phyloP scores from a whole-genome alignment of 2,113 vertebrate species.

The Caranx melampygus region DNA sequence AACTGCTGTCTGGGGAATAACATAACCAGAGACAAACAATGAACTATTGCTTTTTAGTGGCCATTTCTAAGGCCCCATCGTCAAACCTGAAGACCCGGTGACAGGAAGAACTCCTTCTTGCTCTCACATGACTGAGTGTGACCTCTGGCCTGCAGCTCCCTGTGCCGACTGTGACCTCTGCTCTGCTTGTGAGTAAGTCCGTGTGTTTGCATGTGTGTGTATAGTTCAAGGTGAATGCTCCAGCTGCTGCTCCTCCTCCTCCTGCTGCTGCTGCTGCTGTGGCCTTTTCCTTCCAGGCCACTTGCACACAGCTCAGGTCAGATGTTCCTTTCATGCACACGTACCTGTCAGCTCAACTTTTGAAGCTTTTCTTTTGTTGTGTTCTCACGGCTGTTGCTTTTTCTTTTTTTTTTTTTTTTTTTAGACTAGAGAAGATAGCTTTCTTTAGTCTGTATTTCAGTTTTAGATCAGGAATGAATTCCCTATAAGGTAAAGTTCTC shows the following conservation, averaged over 20 bases:
- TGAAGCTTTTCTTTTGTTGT: no score
- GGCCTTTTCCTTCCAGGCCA: constrained; percentile 45
- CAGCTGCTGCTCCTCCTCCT: not conserved
- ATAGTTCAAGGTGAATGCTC: constrained; percentile 39
- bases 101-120: no score
- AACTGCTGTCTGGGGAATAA: no score
- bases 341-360: constrained; percentile 2
- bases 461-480: no score
- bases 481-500: no score
- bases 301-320: constrained; percentile 39
- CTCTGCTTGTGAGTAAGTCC: constrained; percentile 23
- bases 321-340: constrained; percentile 19
- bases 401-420: no score
- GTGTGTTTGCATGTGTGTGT: not conserved
- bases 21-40: no score
- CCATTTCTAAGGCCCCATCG: no score
- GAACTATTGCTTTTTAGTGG: no score
- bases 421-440: no score
- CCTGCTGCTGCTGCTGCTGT: constrained; percentile 3
- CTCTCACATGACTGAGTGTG: not conserved
- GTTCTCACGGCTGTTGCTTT: not conserved
- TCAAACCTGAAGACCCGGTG: no score
- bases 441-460: no score
- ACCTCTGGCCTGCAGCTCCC: constrained; percentile 24
- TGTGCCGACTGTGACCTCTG: constrained; percentile 11